phyloP scores from a whole-genome alignment of 2,797 vertebrate species.

The Liparis tanakae region DNA sequence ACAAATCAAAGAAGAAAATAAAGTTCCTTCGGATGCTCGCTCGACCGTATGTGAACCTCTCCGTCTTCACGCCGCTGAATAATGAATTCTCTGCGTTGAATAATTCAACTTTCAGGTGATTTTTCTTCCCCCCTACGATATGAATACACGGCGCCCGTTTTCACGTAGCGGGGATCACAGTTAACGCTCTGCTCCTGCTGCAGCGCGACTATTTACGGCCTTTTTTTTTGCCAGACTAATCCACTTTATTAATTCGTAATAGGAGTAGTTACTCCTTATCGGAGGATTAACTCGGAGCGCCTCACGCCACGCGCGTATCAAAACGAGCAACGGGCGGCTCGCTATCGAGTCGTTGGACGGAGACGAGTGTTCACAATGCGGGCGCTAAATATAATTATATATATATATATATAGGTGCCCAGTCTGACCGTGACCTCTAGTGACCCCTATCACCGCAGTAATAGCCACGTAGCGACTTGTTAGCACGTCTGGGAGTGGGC shows the following conservation, averaged over 20 bases:
- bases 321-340: constrained; percentile 47
- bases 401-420: too few relatives aligned
- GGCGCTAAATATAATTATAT: constrained; percentile 72
- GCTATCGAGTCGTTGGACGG: constrained; percentile 60
- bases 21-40: constrained; percentile 6
- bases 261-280: constrained; percentile 64
- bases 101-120: constrained; percentile 55
- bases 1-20: constrained; percentile 2
- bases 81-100: constrained; percentile 52
- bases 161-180: constrained; percentile 18
- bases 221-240: constrained; percentile 60
- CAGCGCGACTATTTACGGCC: constrained; percentile 48
- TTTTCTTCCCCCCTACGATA: background rate
- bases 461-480: constrained; percentile 54
- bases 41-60: constrained; percentile 28
- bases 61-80: constrained; percentile 46
- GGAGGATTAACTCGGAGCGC: constrained; percentile 64
- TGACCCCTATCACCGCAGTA: constrained; percentile 59
- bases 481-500: constrained; percentile 49
- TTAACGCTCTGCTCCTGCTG: constrained; percentile 34
- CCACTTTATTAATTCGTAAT: constrained; percentile 68
- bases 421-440: constrained; percentile 48
- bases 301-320: constrained; percentile 48
- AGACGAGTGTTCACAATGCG: constrained; percentile 56
- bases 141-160: constrained; percentile 2